Base-by-base conservation (phyloP, 2,113 vertebrate genomes). In the Terrapene triunguis region DNA sequence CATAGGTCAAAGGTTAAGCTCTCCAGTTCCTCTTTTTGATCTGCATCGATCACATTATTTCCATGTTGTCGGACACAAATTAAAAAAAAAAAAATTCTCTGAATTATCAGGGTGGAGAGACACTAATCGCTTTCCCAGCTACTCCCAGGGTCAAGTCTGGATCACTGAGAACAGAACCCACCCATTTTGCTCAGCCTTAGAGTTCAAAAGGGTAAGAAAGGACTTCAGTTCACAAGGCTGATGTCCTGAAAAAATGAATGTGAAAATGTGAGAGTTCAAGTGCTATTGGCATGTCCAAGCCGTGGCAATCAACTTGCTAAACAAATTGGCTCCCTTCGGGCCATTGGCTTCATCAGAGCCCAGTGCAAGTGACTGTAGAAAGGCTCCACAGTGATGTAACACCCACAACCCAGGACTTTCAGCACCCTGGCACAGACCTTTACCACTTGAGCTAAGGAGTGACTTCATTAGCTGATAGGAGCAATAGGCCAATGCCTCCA, bases 1-100 rank as follows among this genome's bases (percentile, higher is more conserved):
- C 35, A 0, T 1, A 14, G 92, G 82, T 8, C 96, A 96, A 89
- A 96, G 90, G 96, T 88, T 92, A 89, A 97, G 76, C 88, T 69
- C 93, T 76, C 82, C 25, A 0, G 47, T 78, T 94, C 65, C 85
- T 91, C 93, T 86, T 90, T 94, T 84, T 81, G 84, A 93, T 81
- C 85, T 32, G 47, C 87, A 84, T 79, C 87, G 21, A 27, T 89
- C 88, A 44, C 48, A 0, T 89, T 86, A 53, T 89, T 93, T 87
- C 93, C 79, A 2, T 85, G 82, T 82, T 94, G 82, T 54, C 82
- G 51, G 85, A 92, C 86, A 80, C 19, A n/a, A 89, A 81, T 0
- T 74, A 19, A n/a, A 44, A 14, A 19, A 44, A 51, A 21, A 22
- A 72, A n/a, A 48, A 32, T n/a, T 32, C 82, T 94, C 84, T 81